Evolutionary conservation across 2,888 invertebrate species (phyloP).

Genomic region (Zeuzera pyrina): DNA sequence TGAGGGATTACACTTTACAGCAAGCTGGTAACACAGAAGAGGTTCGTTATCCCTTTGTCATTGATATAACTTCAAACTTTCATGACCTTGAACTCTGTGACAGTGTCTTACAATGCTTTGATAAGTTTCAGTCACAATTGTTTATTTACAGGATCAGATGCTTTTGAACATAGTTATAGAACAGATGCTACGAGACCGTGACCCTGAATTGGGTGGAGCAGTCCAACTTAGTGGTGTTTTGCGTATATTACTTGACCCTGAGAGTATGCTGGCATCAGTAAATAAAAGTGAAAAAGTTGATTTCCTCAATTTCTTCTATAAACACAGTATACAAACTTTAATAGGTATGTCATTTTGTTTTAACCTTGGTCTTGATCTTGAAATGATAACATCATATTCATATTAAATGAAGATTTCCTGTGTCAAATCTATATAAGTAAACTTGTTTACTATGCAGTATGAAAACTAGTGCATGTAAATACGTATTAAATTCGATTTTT

Average conservation of each 20-base stretch:
- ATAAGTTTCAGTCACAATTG: not conserved
- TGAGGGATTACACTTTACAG: constrained; percentile 96
- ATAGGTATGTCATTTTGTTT: constrained; percentile 78
- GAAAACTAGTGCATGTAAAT: no score
- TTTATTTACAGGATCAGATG: constrained; percentile 86
- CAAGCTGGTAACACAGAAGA: constrained; percentile 92
- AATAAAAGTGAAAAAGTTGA: constrained; percentile 98
- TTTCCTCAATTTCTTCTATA: constrained; percentile 98
- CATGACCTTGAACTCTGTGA: not conserved
- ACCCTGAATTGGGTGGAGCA: constrained; percentile 97
- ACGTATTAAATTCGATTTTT: no score
- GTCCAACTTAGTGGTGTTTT: constrained; percentile 97
- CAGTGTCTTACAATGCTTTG: not conserved
- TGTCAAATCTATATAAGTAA: no score
- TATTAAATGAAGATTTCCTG: no score
- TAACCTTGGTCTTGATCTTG: not conserved
- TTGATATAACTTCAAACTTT: not conserved
- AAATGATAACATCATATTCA: no score
- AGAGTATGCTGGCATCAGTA: constrained; percentile 95
- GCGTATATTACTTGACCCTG: constrained; percentile 94
- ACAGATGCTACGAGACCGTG: constrained; percentile 97
- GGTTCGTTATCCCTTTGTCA: constrained; percentile 60
- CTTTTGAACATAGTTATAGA: constrained; percentile 97
- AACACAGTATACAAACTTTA: constrained; percentile 96
- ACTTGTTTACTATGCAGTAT: no score